Base-by-base conservation (phyloP, 2,888 invertebrate species). In the Ochropleura leucogaster region DNA sequence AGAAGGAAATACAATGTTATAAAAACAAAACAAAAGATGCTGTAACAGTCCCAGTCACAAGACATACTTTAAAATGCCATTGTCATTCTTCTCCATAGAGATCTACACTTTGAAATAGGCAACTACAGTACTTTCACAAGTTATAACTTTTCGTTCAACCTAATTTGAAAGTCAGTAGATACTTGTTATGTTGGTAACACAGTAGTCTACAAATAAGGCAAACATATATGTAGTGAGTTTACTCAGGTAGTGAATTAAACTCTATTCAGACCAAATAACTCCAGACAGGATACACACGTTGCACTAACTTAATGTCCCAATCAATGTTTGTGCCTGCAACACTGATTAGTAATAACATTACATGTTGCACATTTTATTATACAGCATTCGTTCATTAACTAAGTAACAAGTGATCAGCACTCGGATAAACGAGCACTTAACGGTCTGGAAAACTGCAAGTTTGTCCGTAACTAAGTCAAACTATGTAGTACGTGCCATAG, bases 331-430 rank as follows among this genome's bases (percentile, higher is more conserved):
- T 8, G 14, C 30, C 46, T 20, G n/a, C n/a, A 42, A n/a, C 30
- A 40, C 57, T 59, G n/a, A 62, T 77, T 44, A 49, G 57, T 62
- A 14, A 18, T 79, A 42, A 62, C 72, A 72, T 79, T 53, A 16
- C 30, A 65, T 40, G n/a, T 53, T 53, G 16, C 72, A 65, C 8
- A 12, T 51, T 65, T 10, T 14, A n/a, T 65, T 12, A 72, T 18
- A 44, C 53, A 30, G 59, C 12, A 5, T 53, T 42, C 30, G 44
- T 16, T 55, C 47, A 44, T 51, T 79, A 44, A 79, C 30, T 44
- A 53, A 75, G 47, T 53, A 77, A 44, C 30, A 44, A 70, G 62
- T 63, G 62, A 60, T 57, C 40, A 55, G 47, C 16, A 47, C 53
- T 47, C 42, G 30, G 64, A 65, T 72, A 65, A 53, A 53, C 46